phyloP scores from a whole-genome alignment of 1,140 invertebrate genomes.

The Eumaeus atala region DNA sequence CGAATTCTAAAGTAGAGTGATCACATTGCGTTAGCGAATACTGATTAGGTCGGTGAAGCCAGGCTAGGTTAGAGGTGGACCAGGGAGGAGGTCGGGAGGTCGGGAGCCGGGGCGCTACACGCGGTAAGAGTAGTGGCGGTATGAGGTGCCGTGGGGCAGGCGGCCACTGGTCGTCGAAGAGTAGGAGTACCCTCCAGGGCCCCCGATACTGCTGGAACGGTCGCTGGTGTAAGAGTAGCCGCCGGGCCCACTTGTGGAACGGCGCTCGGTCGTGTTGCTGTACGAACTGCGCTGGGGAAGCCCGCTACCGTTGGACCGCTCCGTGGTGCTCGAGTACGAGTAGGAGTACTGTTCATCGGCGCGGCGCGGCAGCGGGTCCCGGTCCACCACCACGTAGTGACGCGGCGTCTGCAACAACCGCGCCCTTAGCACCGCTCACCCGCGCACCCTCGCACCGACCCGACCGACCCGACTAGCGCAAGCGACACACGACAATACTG shows the following conservation, averaged over 20 bases:
- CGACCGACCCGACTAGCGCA: constrained; percentile 59
- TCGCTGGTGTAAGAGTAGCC: constrained; percentile 84
- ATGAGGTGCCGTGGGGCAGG: constrained; percentile 85
- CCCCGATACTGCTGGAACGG: constrained; percentile 80
- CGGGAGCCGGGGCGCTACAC: constrained; percentile 78
- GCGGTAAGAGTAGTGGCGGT: constrained; percentile 89
- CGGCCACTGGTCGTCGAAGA: constrained; percentile 83
- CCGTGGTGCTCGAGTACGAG: constrained; percentile 80
- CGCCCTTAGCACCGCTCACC: constrained; percentile 45
- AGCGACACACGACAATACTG: constrained; percentile 52
- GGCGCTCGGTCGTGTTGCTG: constrained; percentile 80
- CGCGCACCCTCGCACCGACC: constrained; percentile 53
- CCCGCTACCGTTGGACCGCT: constrained; percentile 53
- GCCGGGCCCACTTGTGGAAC: constrained; percentile 79
- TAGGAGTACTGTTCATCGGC: constrained; percentile 88
- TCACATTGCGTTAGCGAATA: constrained; percentile 67
- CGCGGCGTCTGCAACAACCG: constrained; percentile 84
- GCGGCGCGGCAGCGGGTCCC: constrained; percentile 79
- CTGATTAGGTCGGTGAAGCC: constrained; percentile 50
- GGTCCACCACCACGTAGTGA: constrained; percentile 87
- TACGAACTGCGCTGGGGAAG: constrained; percentile 78
- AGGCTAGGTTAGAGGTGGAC: constrained; percentile 26
- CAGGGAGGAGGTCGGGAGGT: constrained; percentile 27
- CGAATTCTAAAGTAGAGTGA: constrained; percentile 59
- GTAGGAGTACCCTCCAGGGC: constrained; percentile 88